A percentile compares a stretch with the other conserved stretches of the same genome.
phyloP scores from a whole-genome alignment of 2,113 vertebrate species.

The Clarias gariepinus region DNA sequence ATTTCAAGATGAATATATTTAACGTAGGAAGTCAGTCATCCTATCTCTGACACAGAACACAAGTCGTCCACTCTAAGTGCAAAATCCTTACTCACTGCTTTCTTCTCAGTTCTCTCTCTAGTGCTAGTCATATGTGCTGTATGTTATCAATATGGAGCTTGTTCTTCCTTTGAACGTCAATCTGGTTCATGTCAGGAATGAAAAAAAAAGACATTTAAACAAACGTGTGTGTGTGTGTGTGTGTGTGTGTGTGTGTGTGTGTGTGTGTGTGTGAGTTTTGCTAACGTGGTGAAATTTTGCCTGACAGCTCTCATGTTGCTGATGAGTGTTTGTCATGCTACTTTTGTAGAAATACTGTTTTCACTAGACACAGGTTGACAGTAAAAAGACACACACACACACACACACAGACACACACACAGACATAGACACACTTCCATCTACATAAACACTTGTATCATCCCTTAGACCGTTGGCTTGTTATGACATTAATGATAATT shows the following conservation, averaged over 20 bases:
- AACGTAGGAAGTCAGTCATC: not conserved
- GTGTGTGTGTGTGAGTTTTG: too few relatives aligned
- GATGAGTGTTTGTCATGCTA: not conserved
- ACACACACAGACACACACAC: conserved; percentile 9
- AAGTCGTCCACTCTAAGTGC: not conserved
- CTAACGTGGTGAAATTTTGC: conserved; percentile 37
- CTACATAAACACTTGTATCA: conserved; percentile 50
- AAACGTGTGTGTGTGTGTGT: too few relatives aligned
- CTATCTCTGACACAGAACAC: not conserved
- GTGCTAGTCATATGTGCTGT: conserved; percentile 1
- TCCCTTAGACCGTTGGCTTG: conserved; percentile 46
- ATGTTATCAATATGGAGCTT: conserved; percentile 39
- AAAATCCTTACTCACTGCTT: not conserved
- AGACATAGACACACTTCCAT: conserved; percentile 31
- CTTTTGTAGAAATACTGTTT: conserved; percentile 37
- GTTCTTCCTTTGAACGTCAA: conserved; percentile 29
- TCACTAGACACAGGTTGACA: conserved; percentile 27
- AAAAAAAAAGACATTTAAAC: not conserved
- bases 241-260: too few relatives aligned
- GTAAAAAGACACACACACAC: conserved; percentile 27
- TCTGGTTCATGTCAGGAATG: conserved; percentile 5
- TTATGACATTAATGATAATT: conserved; percentile 59
- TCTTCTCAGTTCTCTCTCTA: not conserved
- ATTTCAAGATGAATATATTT: not conserved
- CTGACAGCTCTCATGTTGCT: conserved; percentile 29